Percentiles rank a stretch among this genome's conserved stretches.
These are phyloP conservation scores for Helostoma temminkii DNA, from an alignment of 2,797 vertebrate genomes.

Conservation along the genomic window DNA sequence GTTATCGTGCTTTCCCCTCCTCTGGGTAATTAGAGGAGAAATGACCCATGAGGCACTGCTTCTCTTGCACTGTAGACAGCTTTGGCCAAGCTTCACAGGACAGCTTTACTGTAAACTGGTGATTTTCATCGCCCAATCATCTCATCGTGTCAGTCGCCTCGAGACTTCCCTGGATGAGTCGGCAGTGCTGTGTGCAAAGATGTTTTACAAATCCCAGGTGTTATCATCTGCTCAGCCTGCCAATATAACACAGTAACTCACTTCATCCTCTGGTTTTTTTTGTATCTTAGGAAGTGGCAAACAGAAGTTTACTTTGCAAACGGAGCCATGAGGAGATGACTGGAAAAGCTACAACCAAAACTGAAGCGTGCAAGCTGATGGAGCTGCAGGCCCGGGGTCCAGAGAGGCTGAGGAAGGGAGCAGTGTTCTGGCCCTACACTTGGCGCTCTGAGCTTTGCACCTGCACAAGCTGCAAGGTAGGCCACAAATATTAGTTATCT, in stretches of 20 bases:
- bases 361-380: conserved; percentile 82
- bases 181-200: conserved; percentile 12
- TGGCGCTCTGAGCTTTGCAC: conserved; percentile 93
- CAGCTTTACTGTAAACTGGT: conserved; percentile 75
- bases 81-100: conserved; percentile 67
- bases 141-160: conserved; percentile 27
- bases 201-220: conserved; percentile 28
- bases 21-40: conserved; percentile 75
- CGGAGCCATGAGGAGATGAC: conserved; percentile 69
- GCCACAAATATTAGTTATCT: conserved; percentile 10
- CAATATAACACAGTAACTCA: background rate
- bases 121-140: conserved; percentile 64
- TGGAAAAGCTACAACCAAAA: conserved; percentile 13
- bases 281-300: conserved; percentile 54
- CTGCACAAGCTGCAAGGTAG: conserved; percentile 91
- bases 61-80: conserved; percentile 59
- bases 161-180: conserved; percentile 36
- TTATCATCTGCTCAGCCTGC: conserved; percentile 5
- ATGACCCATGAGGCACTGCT: conserved; percentile 74
- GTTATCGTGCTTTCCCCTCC: conserved; percentile 54
- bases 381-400: conserved; percentile 80
- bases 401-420: conserved; percentile 79
- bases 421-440: conserved; percentile 92
- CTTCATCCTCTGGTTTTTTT: background rate
- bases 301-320: conserved; percentile 61